A percentile compares a stretch with the other conserved stretches of the same genome.
These are phyloP conservation scores for Pristionchus japonicus DNA, from an alignment of 2,888 invertebrate genomes.

Conservation along the genomic window DNA sequence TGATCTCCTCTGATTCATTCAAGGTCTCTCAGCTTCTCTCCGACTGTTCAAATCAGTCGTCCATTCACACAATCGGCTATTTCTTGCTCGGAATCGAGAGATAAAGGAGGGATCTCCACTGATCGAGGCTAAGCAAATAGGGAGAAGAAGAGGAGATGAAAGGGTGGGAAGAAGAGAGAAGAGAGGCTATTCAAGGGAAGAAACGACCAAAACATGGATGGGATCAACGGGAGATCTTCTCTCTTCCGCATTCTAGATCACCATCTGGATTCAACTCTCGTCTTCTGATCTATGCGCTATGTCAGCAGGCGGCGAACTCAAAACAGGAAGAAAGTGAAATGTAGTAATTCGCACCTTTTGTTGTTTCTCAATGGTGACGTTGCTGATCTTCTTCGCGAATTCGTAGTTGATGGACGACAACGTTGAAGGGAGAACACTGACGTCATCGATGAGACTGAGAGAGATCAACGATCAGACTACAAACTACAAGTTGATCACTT, in stretches of 20 bases:
- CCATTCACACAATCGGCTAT: neutral
- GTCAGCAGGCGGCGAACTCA: neutral
- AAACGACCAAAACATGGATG: neutral
- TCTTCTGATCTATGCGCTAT: neutral
- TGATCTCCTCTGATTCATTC: neutral
- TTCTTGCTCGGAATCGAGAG: neutral
- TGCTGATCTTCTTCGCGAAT: constrained; percentile 32
- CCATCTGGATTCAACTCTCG: neutral
- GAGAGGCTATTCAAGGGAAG: neutral
- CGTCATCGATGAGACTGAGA: constrained; percentile 1
- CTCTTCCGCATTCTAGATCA: neutral
- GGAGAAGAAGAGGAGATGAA: constrained; percentile 23
- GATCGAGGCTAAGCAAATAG: constrained; percentile 1
- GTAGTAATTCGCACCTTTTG: neutral
- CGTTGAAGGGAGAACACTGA: neutral
- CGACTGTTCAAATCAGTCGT: neutral
- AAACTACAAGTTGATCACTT: neutral
- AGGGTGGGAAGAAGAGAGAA: constrained; percentile 31
- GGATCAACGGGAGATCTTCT: neutral
- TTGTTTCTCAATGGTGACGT: constrained; percentile 12
- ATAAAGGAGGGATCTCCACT: neutral
- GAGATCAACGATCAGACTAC: constrained; percentile 20
- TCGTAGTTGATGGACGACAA: constrained; percentile 23
- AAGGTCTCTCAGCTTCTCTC: too few species aligned
- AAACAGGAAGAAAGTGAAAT: neutral